A percentile compares a stretch with the other conserved stretches of the same genome.
phyloP scores from a whole-genome alignment of 2,888 invertebrate species.

The Diplazon laetatorius region DNA sequence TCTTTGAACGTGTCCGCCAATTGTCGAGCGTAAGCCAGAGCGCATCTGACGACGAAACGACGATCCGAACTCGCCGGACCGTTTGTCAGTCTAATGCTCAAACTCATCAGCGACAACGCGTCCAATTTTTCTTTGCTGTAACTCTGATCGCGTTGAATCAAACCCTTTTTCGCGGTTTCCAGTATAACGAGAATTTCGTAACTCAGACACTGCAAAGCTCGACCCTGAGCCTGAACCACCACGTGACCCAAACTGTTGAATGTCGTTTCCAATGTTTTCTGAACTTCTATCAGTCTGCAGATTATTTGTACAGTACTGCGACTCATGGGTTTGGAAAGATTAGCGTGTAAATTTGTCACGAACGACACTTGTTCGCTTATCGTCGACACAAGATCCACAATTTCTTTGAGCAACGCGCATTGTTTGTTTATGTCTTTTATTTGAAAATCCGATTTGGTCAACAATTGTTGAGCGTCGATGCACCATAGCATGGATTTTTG shows the following conservation, averaged over 20 bases:
- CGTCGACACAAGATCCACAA: constrained; percentile 81
- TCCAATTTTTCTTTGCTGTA: constrained; percentile 78
- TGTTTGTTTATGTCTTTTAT: constrained; percentile 78
- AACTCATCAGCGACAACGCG: constrained; percentile 75
- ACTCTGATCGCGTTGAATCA: constrained; percentile 76
- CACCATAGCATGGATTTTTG: constrained; percentile 83
- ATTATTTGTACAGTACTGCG: constrained; percentile 89
- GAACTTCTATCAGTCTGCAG: constrained; percentile 91
- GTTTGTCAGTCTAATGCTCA: constrained; percentile 77
- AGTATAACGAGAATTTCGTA: constrained; percentile 89
- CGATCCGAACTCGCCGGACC: constrained; percentile 86
- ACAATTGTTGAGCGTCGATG: constrained; percentile 83
- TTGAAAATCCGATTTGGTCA: constrained; percentile 79
- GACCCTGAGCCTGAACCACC: constrained; percentile 89
- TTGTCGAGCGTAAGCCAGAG: constrained; percentile 86
- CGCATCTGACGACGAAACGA: constrained; percentile 86
- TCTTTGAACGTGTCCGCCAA: constrained; percentile 78
- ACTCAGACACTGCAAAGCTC: constrained; percentile 91
- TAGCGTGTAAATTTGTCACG: constrained; percentile 88
- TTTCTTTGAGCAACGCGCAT: constrained; percentile 84
- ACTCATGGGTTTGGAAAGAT: constrained; percentile 90
- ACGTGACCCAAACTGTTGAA: constrained; percentile 88
- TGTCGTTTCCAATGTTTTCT: constrained; percentile 90
- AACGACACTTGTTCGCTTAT: constrained; percentile 83
- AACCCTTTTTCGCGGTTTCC: constrained; percentile 85